Evolutionary conservation across 2,797 vertebrate species (phyloP).

Genomic region (Limosa lapponica): DNA sequence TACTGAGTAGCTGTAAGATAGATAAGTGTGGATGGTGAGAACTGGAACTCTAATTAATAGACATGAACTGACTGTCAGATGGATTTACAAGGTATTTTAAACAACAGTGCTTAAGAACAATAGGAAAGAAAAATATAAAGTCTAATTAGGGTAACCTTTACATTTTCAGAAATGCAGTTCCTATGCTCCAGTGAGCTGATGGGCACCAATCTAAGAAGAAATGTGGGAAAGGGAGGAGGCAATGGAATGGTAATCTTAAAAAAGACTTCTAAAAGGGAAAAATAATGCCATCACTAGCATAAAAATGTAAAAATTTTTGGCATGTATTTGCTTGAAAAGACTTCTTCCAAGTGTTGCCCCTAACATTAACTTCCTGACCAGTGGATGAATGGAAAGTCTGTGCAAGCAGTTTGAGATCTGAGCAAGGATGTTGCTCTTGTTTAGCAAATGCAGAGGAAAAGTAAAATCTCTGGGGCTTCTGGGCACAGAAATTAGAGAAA

Average conservation of each 20-base stretch:
- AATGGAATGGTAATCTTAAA: not conserved
- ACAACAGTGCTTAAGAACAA: not conserved
- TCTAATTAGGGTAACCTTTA: not conserved
- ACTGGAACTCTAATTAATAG: slow-evolving; percentile 13
- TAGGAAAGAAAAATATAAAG: not conserved
- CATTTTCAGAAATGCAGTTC: not conserved
- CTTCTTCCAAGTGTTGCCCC: not conserved
- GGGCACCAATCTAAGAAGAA: not conserved
- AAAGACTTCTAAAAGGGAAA: not conserved
- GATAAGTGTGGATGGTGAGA: slow-evolving; percentile 7
- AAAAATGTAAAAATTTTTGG: not conserved
- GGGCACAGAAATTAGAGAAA: not conserved
- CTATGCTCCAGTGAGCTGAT: not conserved
- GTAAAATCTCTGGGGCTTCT: not conserved
- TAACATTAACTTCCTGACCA: not conserved
- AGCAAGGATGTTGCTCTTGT: not conserved
- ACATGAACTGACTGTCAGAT: slow-evolving; percentile 33
- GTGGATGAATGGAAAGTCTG: not conserved
- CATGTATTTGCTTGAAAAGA: not conserved
- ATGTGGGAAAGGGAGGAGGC: not conserved
- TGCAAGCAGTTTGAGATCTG: not conserved
- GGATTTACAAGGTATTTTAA: slow-evolving; percentile 2
- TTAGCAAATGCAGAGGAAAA: not conserved
- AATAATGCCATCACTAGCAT: not conserved
- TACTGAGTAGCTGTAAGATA: slow-evolving; percentile 17